Conservation (phyloP, 1,140 invertebrate genomes). For the Diabrotica virgifera region DNA sequence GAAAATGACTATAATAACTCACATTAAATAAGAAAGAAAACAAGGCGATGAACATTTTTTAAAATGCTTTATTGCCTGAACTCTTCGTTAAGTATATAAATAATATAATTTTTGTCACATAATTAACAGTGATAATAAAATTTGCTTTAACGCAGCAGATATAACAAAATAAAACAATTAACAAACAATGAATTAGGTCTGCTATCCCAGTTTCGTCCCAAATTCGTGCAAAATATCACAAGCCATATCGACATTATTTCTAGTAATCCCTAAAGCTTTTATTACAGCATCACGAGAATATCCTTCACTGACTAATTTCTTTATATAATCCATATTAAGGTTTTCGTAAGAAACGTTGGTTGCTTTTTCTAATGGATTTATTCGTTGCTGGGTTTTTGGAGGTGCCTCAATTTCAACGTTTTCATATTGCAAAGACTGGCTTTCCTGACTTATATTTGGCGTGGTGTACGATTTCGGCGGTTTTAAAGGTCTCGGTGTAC, state of each 20-base stretch:
- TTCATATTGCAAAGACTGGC: constrained; percentile 28
- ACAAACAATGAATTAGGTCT: constrained; percentile 5
- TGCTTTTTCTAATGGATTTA: constrained; percentile 42
- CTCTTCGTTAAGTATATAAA: too few relatives aligned
- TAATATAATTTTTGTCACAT: too few relatives aligned
- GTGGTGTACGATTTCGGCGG: constrained; percentile 46
- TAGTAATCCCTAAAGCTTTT: constrained; percentile 83
- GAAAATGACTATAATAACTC: too few relatives aligned
- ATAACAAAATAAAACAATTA: too few relatives aligned
- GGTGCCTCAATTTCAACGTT: constrained; percentile 38
- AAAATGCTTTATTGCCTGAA: too few relatives aligned
- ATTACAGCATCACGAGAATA: constrained; percentile 88
- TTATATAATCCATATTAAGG: constrained; percentile 87
- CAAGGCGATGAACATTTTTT: too few relatives aligned
- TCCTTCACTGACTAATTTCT: constrained; percentile 80
- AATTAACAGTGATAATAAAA: too few relatives aligned
- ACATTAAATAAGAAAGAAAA: too few relatives aligned
- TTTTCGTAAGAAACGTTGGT: constrained; percentile 73
- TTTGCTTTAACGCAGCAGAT: too few relatives aligned
- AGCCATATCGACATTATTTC: constrained; percentile 92
- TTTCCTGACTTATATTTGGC: constrained; percentile 40
- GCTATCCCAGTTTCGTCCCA: constrained; percentile 60
- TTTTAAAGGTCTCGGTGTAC: constrained; percentile 27
- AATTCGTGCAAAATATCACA: constrained; percentile 94
- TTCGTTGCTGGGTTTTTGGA: constrained; percentile 32